phyloP scores from a whole-genome alignment of 2,888 invertebrate species.

The Drosophila seclusa region DNA sequence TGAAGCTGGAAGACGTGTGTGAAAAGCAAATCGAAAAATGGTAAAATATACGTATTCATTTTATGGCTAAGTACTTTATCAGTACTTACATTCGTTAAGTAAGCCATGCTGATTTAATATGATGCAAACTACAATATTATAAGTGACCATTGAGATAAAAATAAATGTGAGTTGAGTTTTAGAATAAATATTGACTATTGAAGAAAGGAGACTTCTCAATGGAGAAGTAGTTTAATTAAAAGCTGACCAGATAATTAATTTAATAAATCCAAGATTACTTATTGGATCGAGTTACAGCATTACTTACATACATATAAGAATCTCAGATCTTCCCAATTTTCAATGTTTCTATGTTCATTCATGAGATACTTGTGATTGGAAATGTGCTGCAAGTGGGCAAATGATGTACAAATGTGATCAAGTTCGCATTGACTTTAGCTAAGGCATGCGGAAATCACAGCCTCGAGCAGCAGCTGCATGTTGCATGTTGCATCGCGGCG shows the following conservation, averaged over 20 bases:
- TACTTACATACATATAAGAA: background rate
- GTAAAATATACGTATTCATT: background rate
- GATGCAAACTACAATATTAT: background rate
- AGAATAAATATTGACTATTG: too few relatives aligned
- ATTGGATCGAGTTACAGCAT: background rate
- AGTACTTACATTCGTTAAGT: background rate
- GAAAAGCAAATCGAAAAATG: background rate
- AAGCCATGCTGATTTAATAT: background rate
- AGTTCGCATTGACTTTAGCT: slow-evolving; percentile 22
- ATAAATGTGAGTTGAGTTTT: background rate
- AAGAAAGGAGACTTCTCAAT: background rate
- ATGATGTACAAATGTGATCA: slow-evolving; percentile 35
- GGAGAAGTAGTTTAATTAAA: background rate
- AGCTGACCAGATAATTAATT: background rate
- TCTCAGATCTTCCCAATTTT: background rate
- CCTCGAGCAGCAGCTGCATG: slow-evolving; percentile 38
- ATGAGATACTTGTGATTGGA: background rate
- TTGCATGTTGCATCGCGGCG: slow-evolving; percentile 30
- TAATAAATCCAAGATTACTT: background rate
- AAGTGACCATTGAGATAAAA: background rate
- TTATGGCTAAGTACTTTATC: background rate
- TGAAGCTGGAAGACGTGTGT: background rate
- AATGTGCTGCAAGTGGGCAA: slow-evolving; percentile 29
- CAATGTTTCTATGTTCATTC: background rate
- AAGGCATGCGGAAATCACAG: slow-evolving; percentile 71